Evolutionary conservation across 2,888 invertebrate genomes (phyloP), one percentile per base, ranked within the genome.

Genomic region (Automeris io): DNA sequence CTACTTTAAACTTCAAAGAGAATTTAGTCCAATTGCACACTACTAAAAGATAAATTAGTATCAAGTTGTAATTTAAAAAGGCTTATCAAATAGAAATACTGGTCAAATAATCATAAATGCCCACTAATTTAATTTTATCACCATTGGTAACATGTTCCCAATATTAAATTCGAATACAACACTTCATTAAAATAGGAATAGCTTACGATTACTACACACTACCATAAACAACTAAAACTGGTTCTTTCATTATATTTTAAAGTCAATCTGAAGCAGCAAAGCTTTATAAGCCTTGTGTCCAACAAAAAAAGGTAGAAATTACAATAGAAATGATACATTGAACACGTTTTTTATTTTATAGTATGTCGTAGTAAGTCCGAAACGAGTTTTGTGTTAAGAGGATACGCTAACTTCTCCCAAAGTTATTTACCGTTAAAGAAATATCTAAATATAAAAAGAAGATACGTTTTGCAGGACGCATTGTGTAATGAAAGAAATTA

Each of bases 351-450:
- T 66, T 60, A 61, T 63, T 61, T 60, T 61, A 67, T 83, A 83
- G 83, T 83, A 82, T 70, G 60, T 56, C 71, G 78, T 83, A 83
- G 85, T 83, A 83, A 81, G 62, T 57, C 51, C 45, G 18, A 40
- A 69, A 83, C 83, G 52, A 63, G 83, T 82, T 82, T 69, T 48
- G 54, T 64, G 62, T 54, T 72, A 70, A 71, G 65, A 70, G 70
- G 71, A 70, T 75, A 64, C 69, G 70, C 64, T 68, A 70, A 76
- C 70, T 74, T 61, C 49, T 51, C 61, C 69, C 63, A 62, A 70
- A 72, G 59, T 57, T 51, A 51, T 72, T 65, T 71, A 79, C 81
- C 70, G 83, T 81, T 83, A 78, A 56, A 61, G 47, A 53, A 40
- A 49, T 43, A 42, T 57, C 66, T 60, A 69, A 71, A 74, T 65